Conservation (phyloP, 2,113 vertebrate genomes). For the Festucalex cinctus region DNA sequence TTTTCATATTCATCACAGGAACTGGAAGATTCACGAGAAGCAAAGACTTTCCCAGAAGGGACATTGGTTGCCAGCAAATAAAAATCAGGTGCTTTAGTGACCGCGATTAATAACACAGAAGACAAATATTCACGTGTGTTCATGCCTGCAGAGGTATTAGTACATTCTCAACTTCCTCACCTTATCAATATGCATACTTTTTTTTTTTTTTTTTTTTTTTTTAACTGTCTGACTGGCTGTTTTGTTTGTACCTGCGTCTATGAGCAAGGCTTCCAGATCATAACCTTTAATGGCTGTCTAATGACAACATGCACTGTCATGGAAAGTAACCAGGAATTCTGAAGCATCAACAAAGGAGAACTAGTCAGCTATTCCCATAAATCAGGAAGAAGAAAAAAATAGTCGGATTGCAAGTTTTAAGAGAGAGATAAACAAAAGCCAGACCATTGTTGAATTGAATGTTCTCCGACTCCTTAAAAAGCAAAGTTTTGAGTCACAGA, state of each 20-base stretch:
- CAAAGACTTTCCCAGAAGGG: slow-evolving; percentile 30
- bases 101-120: slow-evolving; percentile 16
- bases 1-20: slow-evolving; percentile 22
- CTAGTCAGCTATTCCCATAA: slow-evolving; percentile 19
- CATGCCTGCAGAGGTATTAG: no score
- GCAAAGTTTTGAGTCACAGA: background rate
- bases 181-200: background rate
- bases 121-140: slow-evolving; percentile 4
- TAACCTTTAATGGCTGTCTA: slow-evolving; percentile 34
- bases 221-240: background rate
- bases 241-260: background rate
- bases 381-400: slow-evolving; percentile 25
- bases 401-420: slow-evolving; percentile 16
- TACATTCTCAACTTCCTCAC: no score
- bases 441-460: slow-evolving; percentile 26
- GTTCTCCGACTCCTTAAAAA: slow-evolving; percentile 6
- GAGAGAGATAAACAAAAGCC: slow-evolving; percentile 18
- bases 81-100: slow-evolving; percentile 26
- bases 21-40: slow-evolving; percentile 2
- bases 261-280: slow-evolving; percentile 3
- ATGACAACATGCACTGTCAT: slow-evolving; percentile 19
- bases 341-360: slow-evolving; percentile 21
- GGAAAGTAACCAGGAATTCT: slow-evolving; percentile 26
- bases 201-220: background rate
- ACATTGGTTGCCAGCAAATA: slow-evolving; percentile 31